A percentile compares a stretch with the other conserved stretches of the same genome.
Conservation (phyloP, 2,888 invertebrate species). For the Hirtodrosophila alboralis region DNA sequence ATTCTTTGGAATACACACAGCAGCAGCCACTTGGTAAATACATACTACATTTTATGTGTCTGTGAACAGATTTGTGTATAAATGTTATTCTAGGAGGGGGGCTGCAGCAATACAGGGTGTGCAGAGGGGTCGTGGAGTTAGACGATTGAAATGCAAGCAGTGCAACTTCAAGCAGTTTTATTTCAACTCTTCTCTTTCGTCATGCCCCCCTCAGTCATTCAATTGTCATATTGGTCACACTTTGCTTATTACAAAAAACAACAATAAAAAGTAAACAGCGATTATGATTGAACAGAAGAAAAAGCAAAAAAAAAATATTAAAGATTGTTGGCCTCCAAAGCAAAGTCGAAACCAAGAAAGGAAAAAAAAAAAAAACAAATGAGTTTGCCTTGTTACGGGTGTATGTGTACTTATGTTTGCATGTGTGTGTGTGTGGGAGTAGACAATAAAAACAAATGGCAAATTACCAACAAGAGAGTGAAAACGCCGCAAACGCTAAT, state of each 20-base stretch:
- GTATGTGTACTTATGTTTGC: background rate
- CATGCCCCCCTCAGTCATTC: too few species aligned
- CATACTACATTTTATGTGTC: conserved; percentile 33
- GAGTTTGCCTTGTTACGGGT: conserved; percentile 3
- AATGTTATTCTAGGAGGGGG: conserved; percentile 21
- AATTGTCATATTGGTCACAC: conserved; percentile 29
- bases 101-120: conserved; percentile 28
- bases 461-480: conserved; percentile 41
- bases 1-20: conserved; percentile 67
- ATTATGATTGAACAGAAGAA: conserved; percentile 49
- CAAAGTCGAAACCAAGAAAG: conserved; percentile 16
- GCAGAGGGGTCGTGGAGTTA: conserved; percentile 2
- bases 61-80: conserved; percentile 60
- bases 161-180: conserved; percentile 5
- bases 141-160: conserved; percentile 10
- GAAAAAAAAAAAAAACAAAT: conserved; percentile 12
- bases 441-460: conserved; percentile 39
- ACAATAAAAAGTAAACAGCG: conserved; percentile 52
- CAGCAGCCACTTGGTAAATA: conserved; percentile 31
- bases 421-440: conserved; percentile 6
- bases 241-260: conserved; percentile 12
- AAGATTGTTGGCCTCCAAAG: conserved; percentile 54
- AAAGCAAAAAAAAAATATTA: conserved; percentile 19
- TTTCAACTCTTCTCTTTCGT: too few species aligned
- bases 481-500: conserved; percentile 36